Percentiles rank a stretch among this genome's conserved stretches.
Conservation (phyloP, 2,113 vertebrate species). For the Mormyrus iriodes region DNA sequence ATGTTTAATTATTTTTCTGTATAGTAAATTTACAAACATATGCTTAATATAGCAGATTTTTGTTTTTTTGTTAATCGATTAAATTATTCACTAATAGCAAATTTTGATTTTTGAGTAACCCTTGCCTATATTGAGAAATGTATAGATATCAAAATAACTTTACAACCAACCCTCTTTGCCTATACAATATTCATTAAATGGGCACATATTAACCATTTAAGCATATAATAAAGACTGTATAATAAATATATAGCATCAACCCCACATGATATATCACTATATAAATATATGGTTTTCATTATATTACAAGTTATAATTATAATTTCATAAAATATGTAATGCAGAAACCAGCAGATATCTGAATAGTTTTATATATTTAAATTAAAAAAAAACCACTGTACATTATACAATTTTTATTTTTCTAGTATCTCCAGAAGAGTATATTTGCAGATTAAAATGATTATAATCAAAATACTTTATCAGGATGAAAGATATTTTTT, state of each 20-base stretch:
- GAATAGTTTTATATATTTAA: constrained; percentile 3
- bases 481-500: neutral
- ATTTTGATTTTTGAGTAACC: neutral
- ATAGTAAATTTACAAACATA: neutral
- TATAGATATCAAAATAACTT: neutral
- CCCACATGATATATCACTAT: neutral
- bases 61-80: neutral
- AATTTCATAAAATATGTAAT: neutral
- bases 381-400: neutral
- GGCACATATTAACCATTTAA: neutral
- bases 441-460: neutral
- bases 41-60: neutral
- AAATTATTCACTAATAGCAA: neutral
- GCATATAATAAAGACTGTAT: neutral
- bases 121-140: neutral
- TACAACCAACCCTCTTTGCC: neutral
- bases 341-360: neutral
- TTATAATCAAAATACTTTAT: constrained; percentile 1
- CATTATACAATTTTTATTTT: constrained; percentile 4
- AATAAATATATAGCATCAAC: neutral
- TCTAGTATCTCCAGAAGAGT: neutral
- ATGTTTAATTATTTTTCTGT: neutral
- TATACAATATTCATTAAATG: neutral
- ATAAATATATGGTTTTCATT: neutral
- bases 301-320: neutral